Evolutionary conservation across 2,797 vertebrate genomes (phyloP), one percentile per base, ranked within the genome.

Genomic region (Malacoraja senta): DNA sequence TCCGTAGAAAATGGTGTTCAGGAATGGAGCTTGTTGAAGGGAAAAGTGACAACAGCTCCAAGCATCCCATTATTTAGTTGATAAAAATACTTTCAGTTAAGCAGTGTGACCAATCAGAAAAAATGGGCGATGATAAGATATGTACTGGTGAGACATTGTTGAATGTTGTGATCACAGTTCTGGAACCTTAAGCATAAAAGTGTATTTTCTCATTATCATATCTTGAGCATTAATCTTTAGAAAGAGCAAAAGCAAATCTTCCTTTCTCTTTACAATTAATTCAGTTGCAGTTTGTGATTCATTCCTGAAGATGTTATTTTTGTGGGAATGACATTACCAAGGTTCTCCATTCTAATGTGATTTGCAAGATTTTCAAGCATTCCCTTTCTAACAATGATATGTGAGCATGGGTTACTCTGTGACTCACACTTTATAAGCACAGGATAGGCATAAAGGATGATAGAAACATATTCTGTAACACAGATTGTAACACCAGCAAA

Each of bases 101-200:
- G 26, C 12, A 63, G 13, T 86, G 58, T 88, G 61, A 65, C 58
- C 63, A 88, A 32, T 88, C 61, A 65, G 7, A 86, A 15, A 13
- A 1, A 19, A 29, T 32, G 29, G 4, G 29, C 15, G n/a, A 17
- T n/a, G 26, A 65, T 2, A 9, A 65, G 61, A n/a, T 3, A 88
- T 29, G 61, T 88, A 17, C 3, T 88, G 8, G 19, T 88, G 13
- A 88, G 84, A 88, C 32, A 32, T 61, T 32, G 29, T 32, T 35
- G 15, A 65, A n/a, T 38, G 19, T 21, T 17, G 1, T 65, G 61
- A 35, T 1, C 4, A 61, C 17, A 88, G 19, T 9, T 71, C 7
- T 91, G 63, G n/a, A 88, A 88, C 12, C 29, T 32, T 65, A 58
- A 91, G 35, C 35, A 76, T 74, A 76, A 76, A 92, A 92, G 15